Base-by-base conservation (phyloP, 2,888 invertebrate species). In the Pachycephus smyrnensis region DNA sequence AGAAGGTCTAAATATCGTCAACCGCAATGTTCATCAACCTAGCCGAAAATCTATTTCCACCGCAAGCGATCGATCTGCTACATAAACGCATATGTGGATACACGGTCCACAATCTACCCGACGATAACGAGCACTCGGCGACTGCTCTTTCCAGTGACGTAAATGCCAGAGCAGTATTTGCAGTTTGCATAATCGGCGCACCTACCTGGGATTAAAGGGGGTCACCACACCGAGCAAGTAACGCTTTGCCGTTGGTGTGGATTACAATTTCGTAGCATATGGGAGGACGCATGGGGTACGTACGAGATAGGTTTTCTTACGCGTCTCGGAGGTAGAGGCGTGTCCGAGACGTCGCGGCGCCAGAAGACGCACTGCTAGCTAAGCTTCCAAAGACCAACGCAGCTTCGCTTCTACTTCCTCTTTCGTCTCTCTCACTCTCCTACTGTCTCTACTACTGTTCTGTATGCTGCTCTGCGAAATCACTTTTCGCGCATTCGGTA, bases 201-300 rank as follows among this genome's bases (percentile, higher is more conserved):
- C 69, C 40, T 37, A 76, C 37, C 74, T 69, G 73, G 76, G 80
- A 80, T 80, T 80, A 78, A 80, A 75, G 78, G 76, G 76, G 82
- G 79, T 80, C 79, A 73, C 37, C 74, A 76, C n/a, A 35, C 31
- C 36, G 80, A 73, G 84, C 86, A 85, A 87, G 84, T 86, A 86
- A 87, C 83, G 84, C 78, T 78, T 40, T 77, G 76, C 76, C 82
- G 86, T 55, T 55, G 86, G 88, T 84, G 88, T 83, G 90, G 87
- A 89, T 90, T 89, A 88, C 87, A 89, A 87, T 88, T 88, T 87
- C 86, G 87, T 83, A 83, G 84, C 85, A 85, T 88, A 87, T 86
- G 87, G 87, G 85, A 80, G 86, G 84, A 83, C 80, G 75, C 71
- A 31, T 4, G 12, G 23, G 69, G 73, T 78, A 55, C 79, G 73